Percentiles rank a stretch among this genome's conserved stretches.
Conservation (phyloP, 2,113 vertebrate genomes). For the Passer domesticus region DNA sequence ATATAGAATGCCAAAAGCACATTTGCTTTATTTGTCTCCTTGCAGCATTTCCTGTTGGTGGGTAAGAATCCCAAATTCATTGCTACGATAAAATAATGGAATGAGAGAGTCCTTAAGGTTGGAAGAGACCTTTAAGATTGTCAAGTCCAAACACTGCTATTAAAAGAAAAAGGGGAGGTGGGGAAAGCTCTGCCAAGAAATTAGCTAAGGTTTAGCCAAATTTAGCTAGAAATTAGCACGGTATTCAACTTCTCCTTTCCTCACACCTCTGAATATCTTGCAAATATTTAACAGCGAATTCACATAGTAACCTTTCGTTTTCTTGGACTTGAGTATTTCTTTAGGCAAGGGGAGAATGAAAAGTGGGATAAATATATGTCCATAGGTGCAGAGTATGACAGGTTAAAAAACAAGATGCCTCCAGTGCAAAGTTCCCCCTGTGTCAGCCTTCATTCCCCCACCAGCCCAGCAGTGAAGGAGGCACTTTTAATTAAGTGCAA, state of each 20-base stretch:
- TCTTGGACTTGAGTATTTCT: background rate
- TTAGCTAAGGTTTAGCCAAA: background rate
- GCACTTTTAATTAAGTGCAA: conserved; percentile 51
- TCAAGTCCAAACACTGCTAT: background rate
- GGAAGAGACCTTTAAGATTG: background rate
- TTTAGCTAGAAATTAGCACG: background rate
- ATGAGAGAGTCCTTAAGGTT: background rate
- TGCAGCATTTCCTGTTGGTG: background rate
- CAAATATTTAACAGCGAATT: background rate
- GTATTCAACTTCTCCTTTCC: background rate
- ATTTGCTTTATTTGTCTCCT: background rate
- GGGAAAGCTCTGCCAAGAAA: background rate
- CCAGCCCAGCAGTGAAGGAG: background rate
- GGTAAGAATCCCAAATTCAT: background rate
- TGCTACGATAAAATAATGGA: background rate
- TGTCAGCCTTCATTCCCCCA: conserved; percentile 17
- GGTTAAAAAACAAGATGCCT: conserved; percentile 16
- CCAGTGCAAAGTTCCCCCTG: background rate
- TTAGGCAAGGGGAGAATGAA: background rate
- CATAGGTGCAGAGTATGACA: background rate
- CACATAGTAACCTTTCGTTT: background rate
- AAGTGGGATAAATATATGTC: background rate
- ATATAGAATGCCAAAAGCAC: background rate
- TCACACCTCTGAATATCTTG: background rate
- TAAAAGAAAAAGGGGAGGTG: conserved; percentile 11